phyloP scores from a whole-genome alignment of 2,113 vertebrate species.

The Aramus guarauna region DNA sequence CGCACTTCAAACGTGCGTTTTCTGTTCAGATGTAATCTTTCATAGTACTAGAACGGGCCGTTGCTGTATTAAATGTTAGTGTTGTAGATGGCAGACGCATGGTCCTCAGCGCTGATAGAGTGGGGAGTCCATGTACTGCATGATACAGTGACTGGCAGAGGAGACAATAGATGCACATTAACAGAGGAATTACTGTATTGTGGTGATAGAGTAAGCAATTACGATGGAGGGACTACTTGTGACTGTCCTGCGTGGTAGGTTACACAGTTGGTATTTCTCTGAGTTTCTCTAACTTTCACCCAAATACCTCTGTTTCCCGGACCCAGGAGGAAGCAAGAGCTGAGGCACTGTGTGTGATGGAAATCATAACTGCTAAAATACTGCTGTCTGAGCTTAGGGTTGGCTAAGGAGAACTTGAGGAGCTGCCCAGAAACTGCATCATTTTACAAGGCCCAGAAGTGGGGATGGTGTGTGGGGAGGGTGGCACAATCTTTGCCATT shows the following conservation, averaged over 20 bases:
- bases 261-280: not conserved
- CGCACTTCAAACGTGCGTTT: not conserved
- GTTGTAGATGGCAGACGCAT: not conserved
- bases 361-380: not conserved
- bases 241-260: not conserved
- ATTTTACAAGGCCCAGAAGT: not conserved
- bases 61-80: not conserved
- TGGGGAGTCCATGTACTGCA: not conserved
- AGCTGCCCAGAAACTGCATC: not conserved
- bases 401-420: not conserved
- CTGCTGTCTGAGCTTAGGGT: not conserved
- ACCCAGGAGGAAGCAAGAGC: not conserved
- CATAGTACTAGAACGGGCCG: not conserved
- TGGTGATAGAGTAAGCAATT: not conserved
- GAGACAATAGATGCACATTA: not conserved
- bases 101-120: not conserved
- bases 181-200: not conserved
- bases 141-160: not conserved
- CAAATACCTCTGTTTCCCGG: not conserved
- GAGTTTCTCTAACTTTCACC: not conserved
- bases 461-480: not conserved
- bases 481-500: not conserved
- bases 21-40: conserved; percentile 22
- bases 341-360: not conserved
- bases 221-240: not conserved